A percentile compares a stretch with the other conserved stretches of the same genome.
These are phyloP conservation scores for Cavia aperea DNA, from an alignment of 2,113 vertebrate species.

Conservation along the genomic window DNA sequence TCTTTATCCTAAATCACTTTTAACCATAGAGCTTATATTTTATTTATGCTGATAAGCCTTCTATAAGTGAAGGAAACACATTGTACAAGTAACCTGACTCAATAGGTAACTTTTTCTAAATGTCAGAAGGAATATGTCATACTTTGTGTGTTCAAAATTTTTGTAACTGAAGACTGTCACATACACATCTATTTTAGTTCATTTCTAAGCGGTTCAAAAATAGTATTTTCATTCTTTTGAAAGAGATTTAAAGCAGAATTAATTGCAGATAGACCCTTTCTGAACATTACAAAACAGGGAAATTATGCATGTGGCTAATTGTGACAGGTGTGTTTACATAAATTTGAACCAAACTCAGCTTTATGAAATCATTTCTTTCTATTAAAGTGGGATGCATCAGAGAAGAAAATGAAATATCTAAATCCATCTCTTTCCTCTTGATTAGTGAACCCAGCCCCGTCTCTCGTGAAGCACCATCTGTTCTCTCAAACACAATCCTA, in stretches of 20 bases:
- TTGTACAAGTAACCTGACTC: neutral
- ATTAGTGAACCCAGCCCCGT: neutral
- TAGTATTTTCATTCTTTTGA: neutral
- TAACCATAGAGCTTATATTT: neutral
- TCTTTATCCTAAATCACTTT: neutral
- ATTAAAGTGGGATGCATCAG: slow-evolving; percentile 42
- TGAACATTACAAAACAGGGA: slow-evolving; percentile 11
- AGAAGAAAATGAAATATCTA: slow-evolving; percentile 38
- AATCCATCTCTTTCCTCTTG: slow-evolving; percentile 25
- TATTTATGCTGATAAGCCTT: neutral
- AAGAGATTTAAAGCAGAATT: neutral
- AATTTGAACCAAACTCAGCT: neutral
- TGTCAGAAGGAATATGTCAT: neutral
- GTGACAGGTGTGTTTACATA: slow-evolving; percentile 48
- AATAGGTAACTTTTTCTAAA: neutral
- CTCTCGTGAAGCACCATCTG: slow-evolving; percentile 35
- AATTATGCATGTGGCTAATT: slow-evolving; percentile 40
- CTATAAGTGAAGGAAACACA: neutral
- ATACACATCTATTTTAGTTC: neutral
- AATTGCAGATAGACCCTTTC: neutral
- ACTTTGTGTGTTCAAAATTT: neutral
- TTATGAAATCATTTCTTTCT: slow-evolving; percentile 43
- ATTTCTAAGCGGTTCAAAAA: neutral
- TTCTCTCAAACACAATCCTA: slow-evolving; percentile 8
- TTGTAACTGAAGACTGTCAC: neutral